phyloP scores from a whole-genome alignment of 2,888 invertebrate species.

The Nezara viridula region DNA sequence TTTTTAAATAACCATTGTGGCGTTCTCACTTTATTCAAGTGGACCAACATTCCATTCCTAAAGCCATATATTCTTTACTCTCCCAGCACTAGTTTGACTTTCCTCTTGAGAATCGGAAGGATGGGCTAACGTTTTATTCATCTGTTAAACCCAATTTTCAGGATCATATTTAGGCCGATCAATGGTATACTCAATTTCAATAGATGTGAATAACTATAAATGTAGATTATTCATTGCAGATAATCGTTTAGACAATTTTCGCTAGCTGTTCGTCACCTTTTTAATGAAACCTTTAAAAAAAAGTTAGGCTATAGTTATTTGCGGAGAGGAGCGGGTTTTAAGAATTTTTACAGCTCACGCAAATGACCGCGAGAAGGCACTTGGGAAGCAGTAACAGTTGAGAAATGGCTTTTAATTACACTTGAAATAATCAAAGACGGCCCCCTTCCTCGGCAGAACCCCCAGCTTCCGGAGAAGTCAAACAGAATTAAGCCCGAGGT shows the following conservation, averaged over 20 bases:
- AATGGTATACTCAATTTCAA: too few species aligned
- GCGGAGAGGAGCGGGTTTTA: neutral
- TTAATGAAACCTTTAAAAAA: neutral
- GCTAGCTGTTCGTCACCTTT: neutral
- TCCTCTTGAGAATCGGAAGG: too few species aligned
- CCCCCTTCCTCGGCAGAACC: neutral
- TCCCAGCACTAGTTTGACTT: too few species aligned
- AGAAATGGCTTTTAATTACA: constrained; percentile 44
- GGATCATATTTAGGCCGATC: too few species aligned
- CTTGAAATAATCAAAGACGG: constrained; percentile 24
- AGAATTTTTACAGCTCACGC: constrained; percentile 3
- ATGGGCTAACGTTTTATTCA: too few species aligned
- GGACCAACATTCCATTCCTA: too few species aligned
- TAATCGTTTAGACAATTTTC: neutral
- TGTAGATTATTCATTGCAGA: too few species aligned
- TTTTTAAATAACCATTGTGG: too few species aligned
- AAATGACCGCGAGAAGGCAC: constrained; percentile 20
- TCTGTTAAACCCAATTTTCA: too few species aligned
- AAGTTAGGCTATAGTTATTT: neutral
- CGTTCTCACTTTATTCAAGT: too few species aligned
- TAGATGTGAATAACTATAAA: too few species aligned
- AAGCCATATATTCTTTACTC: too few species aligned
- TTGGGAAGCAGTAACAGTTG: constrained; percentile 21
- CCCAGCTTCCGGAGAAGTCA: neutral
- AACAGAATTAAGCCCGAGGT: constrained; percentile 46